Conservation (phyloP, 2,113 vertebrate species). For the Notiomystis cincta region DNA sequence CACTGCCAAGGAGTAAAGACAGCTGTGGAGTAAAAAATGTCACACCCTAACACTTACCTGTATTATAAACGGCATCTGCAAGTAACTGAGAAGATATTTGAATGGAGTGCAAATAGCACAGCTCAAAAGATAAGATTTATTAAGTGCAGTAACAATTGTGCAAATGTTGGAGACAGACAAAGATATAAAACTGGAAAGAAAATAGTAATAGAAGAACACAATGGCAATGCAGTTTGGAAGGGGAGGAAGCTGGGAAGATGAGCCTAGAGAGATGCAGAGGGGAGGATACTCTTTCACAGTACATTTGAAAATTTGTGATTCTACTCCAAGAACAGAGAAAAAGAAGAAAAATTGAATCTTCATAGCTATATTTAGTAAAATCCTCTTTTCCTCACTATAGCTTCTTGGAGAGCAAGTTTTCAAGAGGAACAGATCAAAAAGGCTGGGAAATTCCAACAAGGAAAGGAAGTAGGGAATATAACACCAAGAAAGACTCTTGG, state of each 20-base stretch:
- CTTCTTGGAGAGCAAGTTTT: neutral
- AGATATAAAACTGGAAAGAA: neutral
- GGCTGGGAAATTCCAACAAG: neutral
- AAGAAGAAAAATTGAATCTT: neutral
- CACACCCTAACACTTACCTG: neutral
- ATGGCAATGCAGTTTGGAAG: neutral
- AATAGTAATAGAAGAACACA: neutral
- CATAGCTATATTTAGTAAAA: neutral
- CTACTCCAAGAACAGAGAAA: neutral
- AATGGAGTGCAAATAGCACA: neutral
- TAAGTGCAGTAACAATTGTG: neutral
- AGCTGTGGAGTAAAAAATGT: neutral
- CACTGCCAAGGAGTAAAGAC: neutral
- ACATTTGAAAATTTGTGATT: neutral
- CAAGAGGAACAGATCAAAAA: neutral
- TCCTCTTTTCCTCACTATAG: neutral
- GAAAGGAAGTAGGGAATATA: neutral
- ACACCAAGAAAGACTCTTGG: neutral
- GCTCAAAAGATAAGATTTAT: neutral
- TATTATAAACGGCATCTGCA: neutral
- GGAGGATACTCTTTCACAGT: neutral
- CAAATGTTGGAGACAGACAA: neutral
- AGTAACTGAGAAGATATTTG: neutral
- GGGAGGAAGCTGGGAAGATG: neutral
- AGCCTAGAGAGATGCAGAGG: neutral